Percentiles rank a stretch among this genome's conserved stretches.
Conservation (phyloP, 2,797 vertebrate genomes). For the Liparis tanakae region DNA sequence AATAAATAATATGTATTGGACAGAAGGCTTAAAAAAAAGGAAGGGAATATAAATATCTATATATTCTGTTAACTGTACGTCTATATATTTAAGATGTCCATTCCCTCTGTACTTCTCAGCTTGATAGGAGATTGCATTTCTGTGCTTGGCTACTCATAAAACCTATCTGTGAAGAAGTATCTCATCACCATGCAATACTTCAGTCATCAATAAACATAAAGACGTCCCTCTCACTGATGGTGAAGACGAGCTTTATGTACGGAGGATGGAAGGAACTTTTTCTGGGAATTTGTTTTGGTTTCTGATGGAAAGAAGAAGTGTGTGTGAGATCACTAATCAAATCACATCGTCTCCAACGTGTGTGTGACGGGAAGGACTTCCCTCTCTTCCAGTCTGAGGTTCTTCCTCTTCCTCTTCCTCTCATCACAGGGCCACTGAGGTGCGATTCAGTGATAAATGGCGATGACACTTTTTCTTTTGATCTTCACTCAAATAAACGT, state of each 20-base stretch:
- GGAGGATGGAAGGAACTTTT: conserved; percentile 14
- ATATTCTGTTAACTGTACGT: conserved; percentile 68
- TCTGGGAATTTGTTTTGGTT: neutral
- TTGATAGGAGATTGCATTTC: conserved; percentile 55
- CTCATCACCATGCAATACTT: conserved; percentile 23
- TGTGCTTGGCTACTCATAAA: conserved; percentile 51
- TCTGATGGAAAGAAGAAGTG: neutral
- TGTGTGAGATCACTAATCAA: neutral
- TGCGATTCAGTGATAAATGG: conserved; percentile 47
- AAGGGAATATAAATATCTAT: conserved; percentile 63
- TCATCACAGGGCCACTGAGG: conserved; percentile 17
- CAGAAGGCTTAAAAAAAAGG: conserved; percentile 37
- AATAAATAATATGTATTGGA: conserved; percentile 45
- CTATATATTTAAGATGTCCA: conserved; percentile 68
- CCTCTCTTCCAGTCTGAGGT: neutral
- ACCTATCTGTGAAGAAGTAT: conserved; percentile 34
- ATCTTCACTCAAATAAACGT: conserved; percentile 32
- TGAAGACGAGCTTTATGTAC: conserved; percentile 32
- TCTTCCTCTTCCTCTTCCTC: neutral
- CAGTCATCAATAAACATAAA: conserved; percentile 4
- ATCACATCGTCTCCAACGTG: conserved; percentile 16
- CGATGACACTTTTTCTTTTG: conserved; percentile 26
- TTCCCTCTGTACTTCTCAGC: conserved; percentile 47
- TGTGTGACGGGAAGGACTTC: conserved; percentile 38
- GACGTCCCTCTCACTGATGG: conserved; percentile 1